These are phyloP conservation scores for Amorpha juglandis DNA, from an alignment of 2,888 invertebrate species.

Conservation along the genomic window DNA sequence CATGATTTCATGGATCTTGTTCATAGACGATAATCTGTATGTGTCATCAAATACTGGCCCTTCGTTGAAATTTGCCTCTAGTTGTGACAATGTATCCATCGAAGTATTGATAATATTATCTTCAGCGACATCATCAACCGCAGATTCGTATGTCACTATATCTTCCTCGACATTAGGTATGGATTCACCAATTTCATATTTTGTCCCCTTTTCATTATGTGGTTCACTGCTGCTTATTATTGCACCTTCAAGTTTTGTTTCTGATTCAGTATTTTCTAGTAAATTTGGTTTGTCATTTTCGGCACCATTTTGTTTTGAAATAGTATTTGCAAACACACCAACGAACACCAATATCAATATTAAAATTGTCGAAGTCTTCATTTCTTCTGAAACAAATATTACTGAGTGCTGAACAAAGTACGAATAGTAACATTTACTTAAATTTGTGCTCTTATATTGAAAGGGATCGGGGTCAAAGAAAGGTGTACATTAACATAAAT, in stretches of 20 bases:
- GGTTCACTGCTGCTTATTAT: slow-evolving; percentile 45
- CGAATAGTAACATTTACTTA: slow-evolving; percentile 37
- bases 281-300: slow-evolving; percentile 44
- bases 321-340: slow-evolving; percentile 52
- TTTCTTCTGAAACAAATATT: slow-evolving; percentile 63
- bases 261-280: slow-evolving; percentile 44
- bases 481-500: slow-evolving; percentile 55
- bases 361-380: slow-evolving; percentile 56
- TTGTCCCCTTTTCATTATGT: slow-evolving; percentile 35
- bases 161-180: slow-evolving; percentile 61
- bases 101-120: slow-evolving; percentile 41
- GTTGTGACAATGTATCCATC: slow-evolving; percentile 26
- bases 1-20: slow-evolving; percentile 68
- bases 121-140: slow-evolving; percentile 51
- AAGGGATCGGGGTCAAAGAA: slow-evolving; percentile 68
- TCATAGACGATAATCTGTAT: slow-evolving; percentile 49
- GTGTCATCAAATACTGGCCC: slow-evolving; percentile 41
- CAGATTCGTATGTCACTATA: slow-evolving; percentile 34
- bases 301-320: slow-evolving; percentile 49
- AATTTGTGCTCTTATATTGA: slow-evolving; percentile 59
- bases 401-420: slow-evolving; percentile 33
- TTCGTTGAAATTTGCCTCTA: slow-evolving; percentile 32
- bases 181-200: slow-evolving; percentile 40
- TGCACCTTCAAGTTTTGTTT: slow-evolving; percentile 47
- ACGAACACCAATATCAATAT: slow-evolving; percentile 56